Percentiles rank a stretch among this genome's conserved stretches.
Conservation (phyloP, 1,140 invertebrate species). For the Zeugodacus cucurbitae region DNA sequence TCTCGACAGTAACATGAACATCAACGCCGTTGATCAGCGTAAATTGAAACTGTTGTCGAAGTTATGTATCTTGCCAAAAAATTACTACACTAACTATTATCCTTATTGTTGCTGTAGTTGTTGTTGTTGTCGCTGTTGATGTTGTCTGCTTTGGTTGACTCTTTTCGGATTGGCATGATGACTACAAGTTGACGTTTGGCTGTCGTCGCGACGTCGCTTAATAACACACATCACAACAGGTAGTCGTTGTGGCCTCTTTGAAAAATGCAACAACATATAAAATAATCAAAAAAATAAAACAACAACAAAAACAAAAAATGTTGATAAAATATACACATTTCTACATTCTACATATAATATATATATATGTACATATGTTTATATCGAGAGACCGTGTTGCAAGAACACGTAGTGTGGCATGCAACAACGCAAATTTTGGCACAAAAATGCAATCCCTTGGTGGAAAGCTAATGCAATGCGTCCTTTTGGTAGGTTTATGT, state of each 20-base stretch:
- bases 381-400: not conserved
- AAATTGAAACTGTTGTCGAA: conserved; percentile 39
- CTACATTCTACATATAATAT: too few species aligned
- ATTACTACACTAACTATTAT: not conserved
- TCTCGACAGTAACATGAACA: conserved; percentile 17
- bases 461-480: not conserved
- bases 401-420: not conserved
- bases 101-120: not conserved
- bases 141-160: conserved; percentile 9
- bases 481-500: not conserved
- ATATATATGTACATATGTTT: too few species aligned
- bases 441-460: conserved; percentile 30
- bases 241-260: not conserved
- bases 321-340: not conserved
- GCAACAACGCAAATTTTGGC: not conserved
- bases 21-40: conserved; percentile 33
- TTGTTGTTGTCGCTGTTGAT: conserved; percentile 5
- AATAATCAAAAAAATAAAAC: not conserved
- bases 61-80: conserved; percentile 37
- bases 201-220: conserved; percentile 39
- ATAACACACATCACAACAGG: conserved; percentile 39
- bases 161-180: conserved; percentile 33
- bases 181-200: conserved; percentile 38
- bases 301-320: not conserved
- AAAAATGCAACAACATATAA: not conserved